Conservation (phyloP, 2,888 invertebrate species). For the Empis livida region DNA sequence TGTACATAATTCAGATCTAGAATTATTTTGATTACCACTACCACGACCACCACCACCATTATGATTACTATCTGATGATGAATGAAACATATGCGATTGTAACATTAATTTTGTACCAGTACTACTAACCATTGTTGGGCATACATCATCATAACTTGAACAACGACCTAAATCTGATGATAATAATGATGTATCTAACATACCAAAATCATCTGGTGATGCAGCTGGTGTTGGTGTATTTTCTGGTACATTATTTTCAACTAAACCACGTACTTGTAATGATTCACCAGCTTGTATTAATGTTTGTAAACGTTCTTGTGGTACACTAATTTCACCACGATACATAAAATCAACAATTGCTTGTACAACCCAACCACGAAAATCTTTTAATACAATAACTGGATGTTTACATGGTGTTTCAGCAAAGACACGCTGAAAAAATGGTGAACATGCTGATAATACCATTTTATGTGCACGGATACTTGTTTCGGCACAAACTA, state of each 20-base stretch:
- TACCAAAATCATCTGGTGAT: slow-evolving; percentile 31
- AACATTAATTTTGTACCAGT: slow-evolving; percentile 28
- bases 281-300: slow-evolving; percentile 81
- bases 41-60: slow-evolving; percentile 27
- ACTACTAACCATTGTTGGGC: slow-evolving; percentile 33
- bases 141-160: slow-evolving; percentile 36
- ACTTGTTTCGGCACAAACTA: slow-evolving; percentile 75
- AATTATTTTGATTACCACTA: slow-evolving; percentile 20
- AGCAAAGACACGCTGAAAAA: slow-evolving; percentile 77
- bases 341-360: slow-evolving; percentile 91
- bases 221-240: slow-evolving; percentile 35
- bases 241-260: slow-evolving; percentile 44
- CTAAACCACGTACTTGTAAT: slow-evolving; percentile 68
- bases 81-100: slow-evolving; percentile 32
- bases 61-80: slow-evolving; percentile 27
- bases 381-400: slow-evolving; percentile 82
- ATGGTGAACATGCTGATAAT: slow-evolving; percentile 77
- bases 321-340: slow-evolving; percentile 80
- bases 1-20: slow-evolving; percentile 42
- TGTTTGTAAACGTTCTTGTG: slow-evolving; percentile 68
- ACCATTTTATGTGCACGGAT: slow-evolving; percentile 86
- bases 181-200: slow-evolving; percentile 26
- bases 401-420: slow-evolving; percentile 91
- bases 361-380: slow-evolving; percentile 77
- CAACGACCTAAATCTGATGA: slow-evolving; percentile 28